A percentile compares a stretch with the other conserved stretches of the same genome.
These are phyloP conservation scores for Sarcophilus harrisii DNA, from an alignment of 2,797 vertebrate species.

Conservation along the genomic window DNA sequence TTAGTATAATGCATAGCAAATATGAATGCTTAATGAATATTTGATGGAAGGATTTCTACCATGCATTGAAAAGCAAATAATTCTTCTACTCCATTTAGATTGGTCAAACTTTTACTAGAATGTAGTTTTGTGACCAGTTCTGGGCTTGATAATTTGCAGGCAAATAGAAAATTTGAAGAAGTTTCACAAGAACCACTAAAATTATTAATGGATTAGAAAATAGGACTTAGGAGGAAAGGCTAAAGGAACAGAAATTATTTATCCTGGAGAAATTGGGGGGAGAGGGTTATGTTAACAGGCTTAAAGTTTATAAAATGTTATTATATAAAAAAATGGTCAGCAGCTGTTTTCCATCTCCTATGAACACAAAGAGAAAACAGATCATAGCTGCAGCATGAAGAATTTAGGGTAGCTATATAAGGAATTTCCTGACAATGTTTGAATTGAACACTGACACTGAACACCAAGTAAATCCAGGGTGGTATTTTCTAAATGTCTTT, in stretches of 20 bases:
- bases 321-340: neutral
- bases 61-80: neutral
- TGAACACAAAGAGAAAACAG: neutral
- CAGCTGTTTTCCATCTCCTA: constrained; percentile 1
- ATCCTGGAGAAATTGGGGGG: neutral
- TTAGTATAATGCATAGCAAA: neutral
- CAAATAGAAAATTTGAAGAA: neutral
- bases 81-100: neutral
- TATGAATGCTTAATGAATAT: neutral
- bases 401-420: neutral
- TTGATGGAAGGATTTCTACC: neutral
- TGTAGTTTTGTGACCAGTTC: neutral
- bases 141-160: neutral
- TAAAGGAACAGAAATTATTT: neutral
- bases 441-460: neutral
- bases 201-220: neutral
- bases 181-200: neutral
- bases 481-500: neutral
- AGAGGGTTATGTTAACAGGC: neutral
- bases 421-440: neutral
- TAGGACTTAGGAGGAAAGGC: neutral
- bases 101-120: neutral
- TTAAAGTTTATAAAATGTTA: neutral
- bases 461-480: neutral
- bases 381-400: neutral